phyloP scores from a whole-genome alignment of 2,888 invertebrate species.

The Pycnomerus fuliginosus region DNA sequence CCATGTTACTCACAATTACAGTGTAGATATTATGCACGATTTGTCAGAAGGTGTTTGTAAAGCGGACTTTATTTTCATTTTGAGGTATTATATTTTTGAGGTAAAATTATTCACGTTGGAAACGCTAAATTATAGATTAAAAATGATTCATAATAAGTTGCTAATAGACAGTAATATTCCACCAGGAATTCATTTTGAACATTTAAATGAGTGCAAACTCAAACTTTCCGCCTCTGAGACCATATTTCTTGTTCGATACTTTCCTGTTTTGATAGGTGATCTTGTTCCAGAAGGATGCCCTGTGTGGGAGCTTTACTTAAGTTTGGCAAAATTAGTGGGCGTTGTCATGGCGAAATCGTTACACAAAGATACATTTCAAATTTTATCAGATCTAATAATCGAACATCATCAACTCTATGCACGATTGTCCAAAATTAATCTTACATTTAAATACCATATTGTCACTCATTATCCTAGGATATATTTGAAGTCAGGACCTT shows the following conservation, averaged over 20 bases:
- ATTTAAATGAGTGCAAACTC: constrained; percentile 3
- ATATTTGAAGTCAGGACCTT: constrained; percentile 4
- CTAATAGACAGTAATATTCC: neutral
- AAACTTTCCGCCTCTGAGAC: constrained; percentile 10
- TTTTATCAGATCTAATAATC: neutral
- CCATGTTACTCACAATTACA: constrained; percentile 16
- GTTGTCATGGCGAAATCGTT: constrained; percentile 2
- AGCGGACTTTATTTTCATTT: constrained; percentile 7
- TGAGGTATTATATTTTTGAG: constrained; percentile 6
- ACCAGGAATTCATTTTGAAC: neutral
- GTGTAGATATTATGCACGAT: constrained; percentile 21
- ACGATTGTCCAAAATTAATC: neutral
- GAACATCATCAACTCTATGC: constrained; percentile 5
- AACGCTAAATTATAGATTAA: constrained; percentile 3
- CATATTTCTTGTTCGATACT: constrained; percentile 7
- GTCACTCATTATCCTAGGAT: constrained; percentile 5
- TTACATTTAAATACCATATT: constrained; percentile 9
- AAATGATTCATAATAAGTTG: neutral
- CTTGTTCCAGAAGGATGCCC: constrained; percentile 2
- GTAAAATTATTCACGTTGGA: constrained; percentile 11
- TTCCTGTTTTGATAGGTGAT: constrained; percentile 10
- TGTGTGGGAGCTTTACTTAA: constrained; percentile 8
- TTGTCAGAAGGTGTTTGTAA: constrained; percentile 21
- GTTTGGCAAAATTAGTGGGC: constrained; percentile 5
- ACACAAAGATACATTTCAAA: neutral